These are phyloP conservation scores for Pseudomyrmex concolor DNA, from an alignment of 1,140 invertebrate genomes.

Conservation along the genomic window DNA sequence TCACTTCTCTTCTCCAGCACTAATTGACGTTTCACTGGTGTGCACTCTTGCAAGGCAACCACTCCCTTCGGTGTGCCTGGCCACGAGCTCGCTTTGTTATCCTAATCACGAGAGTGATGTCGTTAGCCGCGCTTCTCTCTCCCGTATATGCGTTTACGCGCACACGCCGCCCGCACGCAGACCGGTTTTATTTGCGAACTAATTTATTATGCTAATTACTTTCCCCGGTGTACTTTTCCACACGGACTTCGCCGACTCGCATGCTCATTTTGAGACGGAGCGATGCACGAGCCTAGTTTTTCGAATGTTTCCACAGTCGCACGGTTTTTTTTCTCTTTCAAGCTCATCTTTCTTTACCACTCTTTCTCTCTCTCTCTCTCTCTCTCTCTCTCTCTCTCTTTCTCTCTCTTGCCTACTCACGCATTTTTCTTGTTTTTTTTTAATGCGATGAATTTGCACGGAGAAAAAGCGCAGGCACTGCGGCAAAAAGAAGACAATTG, in stretches of 20 bases:
- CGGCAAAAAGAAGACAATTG: slow-evolving; percentile 19
- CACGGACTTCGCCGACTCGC: slow-evolving; percentile 44
- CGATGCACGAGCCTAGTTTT: slow-evolving; percentile 18
- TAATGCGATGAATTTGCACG: slow-evolving; percentile 18
- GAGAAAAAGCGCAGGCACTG: neutral
- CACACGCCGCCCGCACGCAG: slow-evolving; percentile 17
- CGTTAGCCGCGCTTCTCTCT: slow-evolving; percentile 57
- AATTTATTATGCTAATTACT: slow-evolving; percentile 80
- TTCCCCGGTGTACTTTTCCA: slow-evolving; percentile 59
- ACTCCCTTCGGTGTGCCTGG: slow-evolving; percentile 2
- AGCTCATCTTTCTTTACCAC: neutral
- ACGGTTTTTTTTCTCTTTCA: neutral
- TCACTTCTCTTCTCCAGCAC: neutral
- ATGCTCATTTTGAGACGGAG: slow-evolving; percentile 21
- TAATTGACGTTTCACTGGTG: slow-evolving; percentile 65
- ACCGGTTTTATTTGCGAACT: slow-evolving; percentile 70
- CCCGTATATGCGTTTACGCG: slow-evolving; percentile 11
- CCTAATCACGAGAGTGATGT: slow-evolving; percentile 63
- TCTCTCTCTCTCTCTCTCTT: neutral
- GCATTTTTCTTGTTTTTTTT: slow-evolving; percentile 24
- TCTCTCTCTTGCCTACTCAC: neutral
- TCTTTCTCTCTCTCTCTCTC: neutral
- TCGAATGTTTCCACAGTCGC: neutral
- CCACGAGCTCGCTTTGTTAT: slow-evolving; percentile 60
- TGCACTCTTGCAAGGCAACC: slow-evolving; percentile 26